Percentiles rank a stretch among this genome's conserved stretches.
These are phyloP conservation scores for Scleropages formosus DNA, from an alignment of 2,797 vertebrate genomes.

Conservation along the genomic window DNA sequence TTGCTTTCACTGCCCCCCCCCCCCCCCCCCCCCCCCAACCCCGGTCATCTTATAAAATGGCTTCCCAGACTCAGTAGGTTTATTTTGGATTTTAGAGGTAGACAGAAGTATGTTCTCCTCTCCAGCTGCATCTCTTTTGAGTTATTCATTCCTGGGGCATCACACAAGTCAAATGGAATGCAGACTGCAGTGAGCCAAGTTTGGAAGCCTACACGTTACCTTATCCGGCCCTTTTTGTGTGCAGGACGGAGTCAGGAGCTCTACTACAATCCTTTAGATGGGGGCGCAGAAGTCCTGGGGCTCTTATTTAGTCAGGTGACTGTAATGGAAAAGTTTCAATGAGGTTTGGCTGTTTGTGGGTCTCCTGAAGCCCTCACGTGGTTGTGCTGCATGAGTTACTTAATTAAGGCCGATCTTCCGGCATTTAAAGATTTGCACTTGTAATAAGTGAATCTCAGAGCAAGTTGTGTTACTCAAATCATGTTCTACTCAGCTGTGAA, in stretches of 20 bases:
- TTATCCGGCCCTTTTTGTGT: constrained; percentile 6
- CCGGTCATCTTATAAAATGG: background rate
- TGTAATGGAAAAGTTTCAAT: background rate
- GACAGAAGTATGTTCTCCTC: background rate
- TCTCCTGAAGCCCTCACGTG: background rate
- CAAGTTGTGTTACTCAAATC: background rate
- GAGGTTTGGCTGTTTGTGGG: background rate
- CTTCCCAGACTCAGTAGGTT: background rate
- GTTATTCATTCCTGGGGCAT: constrained; percentile 1
- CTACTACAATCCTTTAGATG: background rate
- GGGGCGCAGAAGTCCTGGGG: background rate
- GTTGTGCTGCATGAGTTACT: constrained; percentile 16
- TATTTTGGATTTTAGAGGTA: constrained; percentile 7
- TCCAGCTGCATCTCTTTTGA: background rate
- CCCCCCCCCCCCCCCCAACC: background rate
- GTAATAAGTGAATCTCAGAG: background rate
- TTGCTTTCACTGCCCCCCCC: background rate
- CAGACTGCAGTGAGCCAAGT: background rate
- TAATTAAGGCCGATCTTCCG: constrained; percentile 20
- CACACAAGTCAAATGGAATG: constrained; percentile 24
- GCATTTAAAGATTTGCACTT: background rate
- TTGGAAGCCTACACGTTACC: constrained; percentile 7
- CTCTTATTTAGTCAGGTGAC: background rate
- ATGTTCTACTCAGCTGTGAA: background rate
- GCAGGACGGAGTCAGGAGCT: background rate